Percentiles rank a stretch among this genome's conserved stretches.
These are phyloP conservation scores for Sminthurides aquaticus DNA, from an alignment of 2,888 invertebrate species.

Conservation along the genomic window DNA sequence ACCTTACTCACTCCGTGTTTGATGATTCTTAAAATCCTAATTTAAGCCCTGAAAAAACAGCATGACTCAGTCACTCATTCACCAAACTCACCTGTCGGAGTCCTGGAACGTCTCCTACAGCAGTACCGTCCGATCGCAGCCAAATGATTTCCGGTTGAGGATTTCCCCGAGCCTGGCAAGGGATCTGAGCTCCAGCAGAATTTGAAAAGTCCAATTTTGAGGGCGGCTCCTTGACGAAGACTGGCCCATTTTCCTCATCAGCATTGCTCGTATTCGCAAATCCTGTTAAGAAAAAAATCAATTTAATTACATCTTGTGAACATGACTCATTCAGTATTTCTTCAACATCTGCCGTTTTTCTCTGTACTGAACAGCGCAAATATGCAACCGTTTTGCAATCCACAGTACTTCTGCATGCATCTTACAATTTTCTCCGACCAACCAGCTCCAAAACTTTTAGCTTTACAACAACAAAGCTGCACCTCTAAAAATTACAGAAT, in stretches of 20 bases:
- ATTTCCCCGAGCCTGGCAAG: slow-evolving; percentile 83
- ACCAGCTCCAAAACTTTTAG: too few species aligned
- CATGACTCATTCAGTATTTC: slow-evolving; percentile 8
- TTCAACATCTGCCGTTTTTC: too few species aligned
- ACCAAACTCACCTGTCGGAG: slow-evolving; percentile 67
- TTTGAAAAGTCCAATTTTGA: slow-evolving; percentile 90
- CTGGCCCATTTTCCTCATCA: slow-evolving; percentile 58
- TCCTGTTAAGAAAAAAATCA: slow-evolving; percentile 14
- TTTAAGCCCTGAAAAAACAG: too few species aligned
- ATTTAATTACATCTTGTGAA: neutral
- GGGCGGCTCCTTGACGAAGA: slow-evolving; percentile 83
- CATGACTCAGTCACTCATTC: too few species aligned
- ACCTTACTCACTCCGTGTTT: too few species aligned
- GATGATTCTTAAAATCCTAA: too few species aligned
- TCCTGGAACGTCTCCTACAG: slow-evolving; percentile 84
- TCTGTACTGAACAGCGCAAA: too few species aligned
- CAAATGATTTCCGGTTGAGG: slow-evolving; percentile 88
- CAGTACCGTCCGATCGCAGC: slow-evolving; percentile 83
- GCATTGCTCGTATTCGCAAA: slow-evolving; percentile 31
- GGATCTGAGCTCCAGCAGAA: slow-evolving; percentile 84
- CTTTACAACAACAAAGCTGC: too few species aligned
- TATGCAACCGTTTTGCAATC: too few species aligned
- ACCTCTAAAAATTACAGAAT: too few species aligned
- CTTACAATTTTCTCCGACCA: too few species aligned
- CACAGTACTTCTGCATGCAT: neutral